Conservation (phyloP, 2,888 invertebrate genomes). For the Nemotelus nigrinus region DNA sequence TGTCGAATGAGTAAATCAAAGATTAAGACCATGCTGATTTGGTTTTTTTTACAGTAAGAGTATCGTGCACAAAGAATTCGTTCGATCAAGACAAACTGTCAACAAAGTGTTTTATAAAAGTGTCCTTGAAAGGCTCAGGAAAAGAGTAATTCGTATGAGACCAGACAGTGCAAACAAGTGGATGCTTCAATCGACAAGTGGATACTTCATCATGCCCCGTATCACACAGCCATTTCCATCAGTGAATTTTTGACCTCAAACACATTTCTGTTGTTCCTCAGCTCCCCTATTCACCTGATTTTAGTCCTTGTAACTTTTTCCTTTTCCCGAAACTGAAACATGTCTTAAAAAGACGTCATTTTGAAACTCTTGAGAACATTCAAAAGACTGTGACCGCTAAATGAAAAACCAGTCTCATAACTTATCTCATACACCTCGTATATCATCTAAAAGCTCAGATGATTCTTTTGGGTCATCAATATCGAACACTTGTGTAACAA, state of each 20-base stretch:
- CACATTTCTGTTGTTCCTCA: neutral
- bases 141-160: neutral
- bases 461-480: too few relatives aligned
- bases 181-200: too few relatives aligned
- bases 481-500: too few relatives aligned
- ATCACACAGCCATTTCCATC: neutral
- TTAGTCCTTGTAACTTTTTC: neutral
- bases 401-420: too few relatives aligned
- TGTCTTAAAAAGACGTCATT: neutral
- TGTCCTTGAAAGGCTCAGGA: neutral
- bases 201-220: too few relatives aligned
- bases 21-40: neutral
- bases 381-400: constrained; percentile 17
- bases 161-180: too few relatives aligned
- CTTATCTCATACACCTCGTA: too few relatives aligned
- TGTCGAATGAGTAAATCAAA: neutral
- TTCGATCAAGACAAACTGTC: neutral
- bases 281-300: neutral
- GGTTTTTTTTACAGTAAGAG: neutral
- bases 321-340: constrained; percentile 1
- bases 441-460: too few relatives aligned
- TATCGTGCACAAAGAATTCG: neutral
- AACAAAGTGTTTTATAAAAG: neutral
- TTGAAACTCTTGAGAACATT: constrained; percentile 7
- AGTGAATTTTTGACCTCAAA: constrained; percentile 4